A percentile compares a stretch with the other conserved stretches of the same genome.
Conservation (phyloP, 2,888 invertebrate genomes). For the Dryobota labecula region DNA sequence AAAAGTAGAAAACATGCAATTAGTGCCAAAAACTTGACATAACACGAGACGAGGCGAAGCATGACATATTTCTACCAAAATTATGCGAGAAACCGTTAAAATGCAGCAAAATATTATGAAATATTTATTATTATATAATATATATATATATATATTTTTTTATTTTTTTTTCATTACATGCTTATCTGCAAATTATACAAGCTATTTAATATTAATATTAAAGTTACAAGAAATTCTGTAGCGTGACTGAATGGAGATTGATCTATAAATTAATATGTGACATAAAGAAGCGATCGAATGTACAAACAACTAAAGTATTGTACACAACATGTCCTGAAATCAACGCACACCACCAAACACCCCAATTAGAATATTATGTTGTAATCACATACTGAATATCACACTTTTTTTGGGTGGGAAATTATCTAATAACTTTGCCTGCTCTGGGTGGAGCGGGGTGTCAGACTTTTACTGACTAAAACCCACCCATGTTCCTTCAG, state of each 20-base stretch:
- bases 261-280: neutral
- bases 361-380: too few species aligned
- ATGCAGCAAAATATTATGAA: slow-evolving; percentile 20
- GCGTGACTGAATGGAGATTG: slow-evolving; percentile 1
- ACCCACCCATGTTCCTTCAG: too few species aligned
- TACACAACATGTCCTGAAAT: too few species aligned
- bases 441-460: too few species aligned
- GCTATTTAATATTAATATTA: neutral
- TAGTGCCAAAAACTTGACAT: neutral
- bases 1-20: slow-evolving; percentile 24
- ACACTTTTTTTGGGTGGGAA: too few species aligned
- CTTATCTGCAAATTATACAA: neutral
- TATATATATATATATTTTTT: too few species aligned
- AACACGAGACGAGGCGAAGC: slow-evolving; percentile 8
- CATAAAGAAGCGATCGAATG: slow-evolving; percentile 21
- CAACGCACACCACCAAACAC: too few species aligned
- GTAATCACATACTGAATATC: too few species aligned
- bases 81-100: slow-evolving; percentile 13
- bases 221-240: slow-evolving; percentile 1
- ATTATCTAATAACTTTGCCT: too few species aligned
- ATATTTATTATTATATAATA: too few species aligned
- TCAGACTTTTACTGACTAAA: too few species aligned
- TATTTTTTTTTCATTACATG: too few species aligned
- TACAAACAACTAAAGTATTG: neutral
- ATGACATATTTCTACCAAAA: slow-evolving; percentile 20